Evolutionary conservation across 92 coral and sea anemone species (phyloP).

Genomic region (Umimayanthus chanpuru): DNA sequence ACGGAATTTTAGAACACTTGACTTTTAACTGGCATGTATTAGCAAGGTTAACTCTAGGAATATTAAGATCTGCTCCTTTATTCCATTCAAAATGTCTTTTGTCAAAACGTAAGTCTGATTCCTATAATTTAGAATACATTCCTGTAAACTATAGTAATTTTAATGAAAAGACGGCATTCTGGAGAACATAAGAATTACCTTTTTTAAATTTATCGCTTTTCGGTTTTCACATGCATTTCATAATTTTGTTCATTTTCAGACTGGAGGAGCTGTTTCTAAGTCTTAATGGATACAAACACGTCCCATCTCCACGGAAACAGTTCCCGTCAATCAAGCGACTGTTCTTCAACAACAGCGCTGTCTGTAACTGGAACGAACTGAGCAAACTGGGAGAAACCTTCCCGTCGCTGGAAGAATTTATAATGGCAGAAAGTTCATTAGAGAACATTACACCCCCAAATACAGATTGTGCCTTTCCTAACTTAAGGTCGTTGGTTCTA

Average conservation of each 20-base stretch:
- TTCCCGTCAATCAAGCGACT: slow-evolving; percentile 73
- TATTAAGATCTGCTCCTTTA: too few species aligned
- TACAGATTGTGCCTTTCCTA: slow-evolving; percentile 59
- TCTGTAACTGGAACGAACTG: slow-evolving; percentile 81
- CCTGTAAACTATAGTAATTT: too few species aligned
- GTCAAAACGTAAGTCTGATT: too few species aligned
- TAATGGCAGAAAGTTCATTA: slow-evolving; percentile 86
- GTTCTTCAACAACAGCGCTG: slow-evolving; percentile 72
- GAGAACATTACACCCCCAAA: slow-evolving; percentile 49
- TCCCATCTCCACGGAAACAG: slow-evolving; percentile 61
- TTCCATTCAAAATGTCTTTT: too few species aligned
- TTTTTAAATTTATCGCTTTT: too few species aligned
- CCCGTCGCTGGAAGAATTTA: slow-evolving; percentile 72
- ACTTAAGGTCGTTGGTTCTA: slow-evolving; percentile 62
- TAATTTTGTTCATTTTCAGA: slow-evolving; percentile 45
- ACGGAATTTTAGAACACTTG: too few species aligned
- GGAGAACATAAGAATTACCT: too few species aligned
- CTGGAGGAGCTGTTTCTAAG: slow-evolving; percentile 80
- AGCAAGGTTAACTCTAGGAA: too few species aligned
- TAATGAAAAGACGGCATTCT: too few species aligned
- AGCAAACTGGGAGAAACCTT: slow-evolving; percentile 77
- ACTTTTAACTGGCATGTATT: too few species aligned
- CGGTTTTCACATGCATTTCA: neutral
- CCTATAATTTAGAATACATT: too few species aligned
- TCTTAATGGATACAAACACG: slow-evolving; percentile 72